Evolutionary conservation across 2,888 invertebrate species (phyloP).

Genomic region (Andrena praecox): DNA sequence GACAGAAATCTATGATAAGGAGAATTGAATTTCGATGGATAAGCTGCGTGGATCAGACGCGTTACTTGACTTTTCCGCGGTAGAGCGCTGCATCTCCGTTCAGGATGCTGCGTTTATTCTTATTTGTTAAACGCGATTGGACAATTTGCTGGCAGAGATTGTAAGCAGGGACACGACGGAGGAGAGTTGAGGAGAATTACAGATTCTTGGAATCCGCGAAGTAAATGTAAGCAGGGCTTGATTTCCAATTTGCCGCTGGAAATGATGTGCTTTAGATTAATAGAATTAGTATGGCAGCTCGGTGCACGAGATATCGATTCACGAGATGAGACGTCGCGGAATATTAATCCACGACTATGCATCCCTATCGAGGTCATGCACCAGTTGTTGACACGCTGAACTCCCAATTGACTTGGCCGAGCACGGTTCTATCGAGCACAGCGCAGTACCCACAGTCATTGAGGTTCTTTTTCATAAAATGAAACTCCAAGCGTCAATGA

Average conservation of each 20-base stretch:
- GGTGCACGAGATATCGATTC: too few species aligned
- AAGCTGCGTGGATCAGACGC: slow-evolving; percentile 23
- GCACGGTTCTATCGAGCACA: background rate
- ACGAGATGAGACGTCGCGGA: too few species aligned
- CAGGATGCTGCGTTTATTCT: too few species aligned
- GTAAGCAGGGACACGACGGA: too few species aligned
- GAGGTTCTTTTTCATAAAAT: background rate
- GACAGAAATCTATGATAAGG: slow-evolving; percentile 31
- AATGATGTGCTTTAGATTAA: too few species aligned
- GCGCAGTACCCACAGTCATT: background rate
- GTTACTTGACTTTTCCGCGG: background rate
- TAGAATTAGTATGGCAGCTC: too few species aligned
- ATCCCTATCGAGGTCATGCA: background rate
- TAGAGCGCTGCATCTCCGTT: too few species aligned
- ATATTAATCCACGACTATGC: background rate
- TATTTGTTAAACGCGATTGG: too few species aligned
- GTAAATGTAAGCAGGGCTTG: too few species aligned
- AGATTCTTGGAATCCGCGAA: too few species aligned
- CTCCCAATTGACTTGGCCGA: background rate
- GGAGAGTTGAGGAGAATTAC: too few species aligned
- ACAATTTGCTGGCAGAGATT: background rate
- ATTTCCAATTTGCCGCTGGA: too few species aligned
- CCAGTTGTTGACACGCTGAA: background rate
- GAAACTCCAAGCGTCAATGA: background rate
- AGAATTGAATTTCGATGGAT: slow-evolving; percentile 46